phyloP scores from a whole-genome alignment of 2,113 vertebrate genomes.

The Podarcis muralis region DNA sequence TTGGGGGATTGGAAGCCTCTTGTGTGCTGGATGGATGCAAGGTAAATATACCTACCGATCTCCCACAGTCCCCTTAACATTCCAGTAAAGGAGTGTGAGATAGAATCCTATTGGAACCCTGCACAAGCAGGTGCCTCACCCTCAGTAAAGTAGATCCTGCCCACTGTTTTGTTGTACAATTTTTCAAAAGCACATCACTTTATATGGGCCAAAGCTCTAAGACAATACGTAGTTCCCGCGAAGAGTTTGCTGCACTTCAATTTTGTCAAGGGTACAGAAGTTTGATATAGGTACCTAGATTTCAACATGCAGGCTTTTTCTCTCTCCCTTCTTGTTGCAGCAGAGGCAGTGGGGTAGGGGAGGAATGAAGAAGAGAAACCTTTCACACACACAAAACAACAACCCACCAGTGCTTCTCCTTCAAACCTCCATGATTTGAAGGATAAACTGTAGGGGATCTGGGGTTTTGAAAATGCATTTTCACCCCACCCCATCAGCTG shows the following conservation, averaged over 20 bases:
- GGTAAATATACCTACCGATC: neutral
- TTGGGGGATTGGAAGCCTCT: neutral
- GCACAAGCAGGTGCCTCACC: neutral
- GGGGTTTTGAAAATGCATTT: too few relatives aligned
- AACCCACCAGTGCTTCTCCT: too few relatives aligned
- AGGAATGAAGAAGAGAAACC: too few relatives aligned
- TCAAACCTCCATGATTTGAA: too few relatives aligned
- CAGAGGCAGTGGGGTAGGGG: too few relatives aligned
- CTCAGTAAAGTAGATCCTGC: neutral
- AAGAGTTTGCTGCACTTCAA: neutral
- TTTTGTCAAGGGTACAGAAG: constrained; percentile 44
- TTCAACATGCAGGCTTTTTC: too few relatives aligned
- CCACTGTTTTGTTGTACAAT: neutral
- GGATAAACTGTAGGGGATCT: too few relatives aligned
- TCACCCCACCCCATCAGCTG: too few relatives aligned
- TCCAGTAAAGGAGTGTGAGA: neutral
- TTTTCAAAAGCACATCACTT: constrained; percentile 11
- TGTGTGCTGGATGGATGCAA: neutral
- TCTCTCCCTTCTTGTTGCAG: too few relatives aligned
- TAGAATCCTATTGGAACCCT: neutral
- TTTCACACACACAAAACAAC: too few relatives aligned
- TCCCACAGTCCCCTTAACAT: neutral
- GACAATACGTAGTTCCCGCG: neutral
- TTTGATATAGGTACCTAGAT: constrained; percentile 30
- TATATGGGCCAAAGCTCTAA: neutral